Base-by-base conservation (phyloP, 2,113 vertebrate species). In the Grantiella picta region DNA sequence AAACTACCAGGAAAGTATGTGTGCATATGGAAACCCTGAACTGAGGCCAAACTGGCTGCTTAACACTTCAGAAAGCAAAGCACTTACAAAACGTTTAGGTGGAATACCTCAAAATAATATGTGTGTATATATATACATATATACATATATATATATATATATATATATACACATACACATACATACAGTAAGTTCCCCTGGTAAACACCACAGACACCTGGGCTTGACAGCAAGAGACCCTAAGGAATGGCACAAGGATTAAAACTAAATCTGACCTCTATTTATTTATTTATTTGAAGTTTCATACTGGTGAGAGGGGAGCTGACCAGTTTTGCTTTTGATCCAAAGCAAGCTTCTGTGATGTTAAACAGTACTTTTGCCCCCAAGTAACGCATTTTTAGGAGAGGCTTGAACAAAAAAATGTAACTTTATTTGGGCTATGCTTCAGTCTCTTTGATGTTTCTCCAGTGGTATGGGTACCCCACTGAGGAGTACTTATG, bases 1-100 rank as follows among this genome's bases (percentile, higher is more conserved):
- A 50, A 27, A 38, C n/a, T 77, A 45, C n/a, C 47, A 90, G 21
- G 27, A 86, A 96, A 93, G n/a, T 90, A 12, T 53, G 20, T 56
- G 77, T 87, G 13, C 84, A 92, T 75, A 94, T 91, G 93, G 87
- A 19, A 80, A 44, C 35, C 9, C 53, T 90, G 92, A 96, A 90
- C 63, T 47, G 50, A 42, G 76, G 85, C 88, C 90, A 95, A 60
- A 54, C 36, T 63, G 79, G n/a, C 52, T 77, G 68, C 76, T 93
- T 64, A 80, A 36, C 28, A 93, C 70, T 89, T 64, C 13, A 38
- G 63, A 54, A 90, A 92, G 31, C 25, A 76, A 25, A 90, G 15
- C 9, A 85, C 53, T 79, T 45, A 61, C 10, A 73, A 70, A 87
- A 76, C 0, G 2, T 60, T 82, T 49, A 89, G 29, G 68, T 23